Evolutionary conservation across 2,888 invertebrate genomes (phyloP), one percentile per base, ranked within the genome.

Genomic region (Phlogophora meticulosa): DNA sequence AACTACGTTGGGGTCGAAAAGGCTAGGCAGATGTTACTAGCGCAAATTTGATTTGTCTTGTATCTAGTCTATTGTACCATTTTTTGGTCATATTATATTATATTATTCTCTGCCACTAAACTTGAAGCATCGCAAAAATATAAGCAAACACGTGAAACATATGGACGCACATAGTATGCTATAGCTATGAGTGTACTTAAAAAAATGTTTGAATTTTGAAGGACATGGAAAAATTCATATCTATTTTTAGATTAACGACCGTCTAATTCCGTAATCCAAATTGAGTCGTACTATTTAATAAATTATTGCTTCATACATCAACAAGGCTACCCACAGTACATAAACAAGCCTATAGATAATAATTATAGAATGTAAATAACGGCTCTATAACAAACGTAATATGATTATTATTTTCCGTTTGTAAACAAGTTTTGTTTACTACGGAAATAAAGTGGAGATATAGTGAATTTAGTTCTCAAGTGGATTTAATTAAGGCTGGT

Each of bases 341-440:
- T 56, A 76, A 71, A 76, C 52, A 61, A 28, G 11, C n/a, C n/a
- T 5, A 60, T 32, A 43, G 20, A 42, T 58, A 57, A 48, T 49
- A 63, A 53, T n/a, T n/a, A n/a, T 59, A 36, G 7, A 45, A 24
- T 46, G 46, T 76, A 43, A 65, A 62, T 48, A 49, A 38, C 15
- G 15, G 7, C 9, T 22, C n/a, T 48, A 66, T 62, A 61, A 66
- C 67, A 76, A 78, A 78, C 28, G 65, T 55, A 22, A 45, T 28
- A 28, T 28, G 2, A 28, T 28, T 28, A 28, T 40, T 20, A 36
- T 38, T 28, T 46, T 61, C 9, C 48, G 24, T 64, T 52, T 52
- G 62, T 49, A 76, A 79, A 71, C 67, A 65, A 22, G 48, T 62
- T 64, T 57, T 76, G 67, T 79, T 79, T 73, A 71, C 73, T 63